Base-by-base conservation (phyloP, 1,140 invertebrate species). In the Lucilia cuprina region DNA sequence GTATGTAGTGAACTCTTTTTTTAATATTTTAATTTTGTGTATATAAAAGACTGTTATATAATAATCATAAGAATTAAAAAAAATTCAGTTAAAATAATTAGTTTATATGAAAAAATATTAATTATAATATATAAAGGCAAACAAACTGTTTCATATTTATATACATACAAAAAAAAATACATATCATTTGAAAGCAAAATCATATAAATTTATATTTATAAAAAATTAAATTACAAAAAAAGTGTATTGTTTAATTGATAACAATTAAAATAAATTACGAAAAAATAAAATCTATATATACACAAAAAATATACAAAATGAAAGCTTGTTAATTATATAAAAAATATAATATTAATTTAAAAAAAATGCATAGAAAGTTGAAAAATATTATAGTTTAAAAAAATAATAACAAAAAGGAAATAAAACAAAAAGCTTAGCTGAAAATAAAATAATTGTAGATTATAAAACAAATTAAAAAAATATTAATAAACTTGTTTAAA, bases 301-400 rank as follows among this genome's bases (percentile, higher is more conserved):
- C 13, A 60, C 17, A 60, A 60, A 70, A 70, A 70, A 70, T 17
- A 60, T 60, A 7, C 50, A 17, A 17, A 60, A 60, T 60, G 17
- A 60, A 70, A 21, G 60, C 60, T 70, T 70, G 60, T 70, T 70
- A 70, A 70, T 70, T 70, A 70, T 70, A 70, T 70, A 70, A 19
- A 70, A 70, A 21, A 19, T 25, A 65, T n/a, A 19, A 70, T 21
- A 70, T 8, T 17, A 70, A 70, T 70, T 19, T 70, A 60, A 60
- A 60, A 9, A 70, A 19, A 70, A 70, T 70, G 60, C 60, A 70
- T 70, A 19, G 60, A 19, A 70, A 19, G 60, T 70, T 70, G 60
- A 70, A 70, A 41, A 70, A 19, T 70, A 70, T 70, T 21, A 70
- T 70, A 70, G 60, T 70, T 70, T 25, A 21, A 19, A 70, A 19